These are phyloP conservation scores for Eupeodes luniger DNA, from an alignment of 2,888 invertebrate genomes.

Conservation along the genomic window DNA sequence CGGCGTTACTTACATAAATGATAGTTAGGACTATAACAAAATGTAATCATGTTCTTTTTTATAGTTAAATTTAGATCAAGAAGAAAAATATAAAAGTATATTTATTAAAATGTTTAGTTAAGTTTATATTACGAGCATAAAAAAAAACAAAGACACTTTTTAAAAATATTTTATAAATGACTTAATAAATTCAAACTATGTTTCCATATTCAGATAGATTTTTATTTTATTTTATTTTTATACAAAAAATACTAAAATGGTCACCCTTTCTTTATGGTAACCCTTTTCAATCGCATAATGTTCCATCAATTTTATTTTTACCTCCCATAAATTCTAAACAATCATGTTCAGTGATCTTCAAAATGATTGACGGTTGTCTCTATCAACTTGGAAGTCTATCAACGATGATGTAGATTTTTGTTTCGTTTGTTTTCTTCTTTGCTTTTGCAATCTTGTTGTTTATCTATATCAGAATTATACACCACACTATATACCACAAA, in stretches of 20 bases:
- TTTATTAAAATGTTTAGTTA: too few species aligned
- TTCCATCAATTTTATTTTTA: constrained; percentile 26
- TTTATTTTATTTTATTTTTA: too few species aligned
- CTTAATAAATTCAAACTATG: too few species aligned
- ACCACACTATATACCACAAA: not conserved
- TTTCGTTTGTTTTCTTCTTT: not conserved
- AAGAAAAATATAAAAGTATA: too few species aligned
- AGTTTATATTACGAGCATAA: too few species aligned
- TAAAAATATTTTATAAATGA: too few species aligned
- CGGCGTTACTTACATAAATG: too few species aligned
- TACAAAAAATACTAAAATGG: not conserved
- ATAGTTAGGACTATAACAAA: too few species aligned
- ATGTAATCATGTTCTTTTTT: too few species aligned
- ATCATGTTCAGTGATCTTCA: constrained; percentile 66
- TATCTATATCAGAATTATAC: constrained; percentile 15
- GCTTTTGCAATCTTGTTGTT: constrained; percentile 11
- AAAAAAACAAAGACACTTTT: too few species aligned
- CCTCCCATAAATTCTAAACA: constrained; percentile 65
- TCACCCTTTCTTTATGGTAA: not conserved
- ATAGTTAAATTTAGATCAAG: too few species aligned
- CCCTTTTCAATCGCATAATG: constrained; percentile 12
- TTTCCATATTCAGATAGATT: too few species aligned
- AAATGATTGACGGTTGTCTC: constrained; percentile 70
- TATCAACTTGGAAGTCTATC: constrained; percentile 62
- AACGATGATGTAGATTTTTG: not conserved